Base-by-base conservation (phyloP, 1,140 invertebrate species). In the Drosophila sturtevanti region DNA sequence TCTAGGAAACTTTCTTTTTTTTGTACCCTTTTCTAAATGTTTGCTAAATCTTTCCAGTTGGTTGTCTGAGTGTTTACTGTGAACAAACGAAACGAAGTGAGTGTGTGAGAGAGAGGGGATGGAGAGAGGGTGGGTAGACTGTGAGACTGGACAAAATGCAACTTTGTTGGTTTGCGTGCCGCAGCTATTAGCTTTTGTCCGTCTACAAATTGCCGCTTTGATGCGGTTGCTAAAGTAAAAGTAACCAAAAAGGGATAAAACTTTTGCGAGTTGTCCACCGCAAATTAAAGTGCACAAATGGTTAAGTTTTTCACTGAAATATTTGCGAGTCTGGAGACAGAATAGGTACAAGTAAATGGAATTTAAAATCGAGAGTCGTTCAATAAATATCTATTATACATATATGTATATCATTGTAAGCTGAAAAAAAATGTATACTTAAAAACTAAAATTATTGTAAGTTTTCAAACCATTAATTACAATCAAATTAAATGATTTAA, bases 211-310 rank as follows among this genome's bases (percentile, higher is more conserved):
- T 65, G 63, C 72, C 27, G 69, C 82, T 87, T 87, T 87, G 82
- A 89, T 87, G 82, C 79, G 82, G 82, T 87, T 67, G 81, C 51
- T 63, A 54, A 48, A 52, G 69, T 63, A 66, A 67, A 52, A 70
- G 67, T 70, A 70, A 67, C 41, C 18, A 44, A 35, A 44, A 35
- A 55, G 59, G 56, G 58, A 59, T 56, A 54, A 58, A 85, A 68
- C 76, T 72, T 72, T 71, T 77, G 77, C 64, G 48, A 84, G 73
- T 79, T 85, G 63, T 52, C 58, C 67, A 67, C 82, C 82, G 82
- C 82, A 86, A 86, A 89, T 86, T 86, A 86, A 86, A 86, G 82
- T 86, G 82, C 79, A 79, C 79, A 82, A 86, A 89, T 87, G 75
- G 68, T 61, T 67, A 86, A 87, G 63, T 87, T 87, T 81, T 68